These are phyloP conservation scores for Notechis scutatus DNA, from an alignment of 2,113 vertebrate species.

Conservation along the genomic window DNA sequence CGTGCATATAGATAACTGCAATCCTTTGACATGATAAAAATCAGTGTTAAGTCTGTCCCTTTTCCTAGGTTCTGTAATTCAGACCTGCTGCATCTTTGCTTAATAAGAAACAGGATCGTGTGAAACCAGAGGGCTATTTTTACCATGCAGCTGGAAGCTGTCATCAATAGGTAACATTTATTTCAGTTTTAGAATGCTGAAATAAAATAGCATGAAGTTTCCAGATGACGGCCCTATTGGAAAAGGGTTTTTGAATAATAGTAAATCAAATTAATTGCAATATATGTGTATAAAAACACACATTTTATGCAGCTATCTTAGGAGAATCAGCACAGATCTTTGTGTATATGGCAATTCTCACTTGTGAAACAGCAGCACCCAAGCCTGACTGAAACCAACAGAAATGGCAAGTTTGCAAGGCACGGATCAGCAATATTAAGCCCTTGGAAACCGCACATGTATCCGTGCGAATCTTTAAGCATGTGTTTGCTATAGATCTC, in stretches of 20 bases:
- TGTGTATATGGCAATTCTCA: not conserved
- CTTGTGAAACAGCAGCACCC: not conserved
- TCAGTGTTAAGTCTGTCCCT: slow-evolving; percentile 22
- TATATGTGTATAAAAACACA: slow-evolving; percentile 32
- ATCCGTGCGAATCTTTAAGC: not conserved
- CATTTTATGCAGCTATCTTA: not conserved
- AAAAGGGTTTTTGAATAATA: slow-evolving; percentile 63
- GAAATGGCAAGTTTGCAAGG: not conserved
- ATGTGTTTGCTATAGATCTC: not conserved
- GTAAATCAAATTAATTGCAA: slow-evolving; percentile 63
- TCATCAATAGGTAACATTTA: slow-evolving; percentile 67
- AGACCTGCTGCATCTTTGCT: slow-evolving; percentile 56
- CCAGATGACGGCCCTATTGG: slow-evolving; percentile 54
- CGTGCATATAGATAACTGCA: not conserved
- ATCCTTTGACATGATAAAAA: slow-evolving; percentile 22
- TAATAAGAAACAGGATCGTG: slow-evolving; percentile 66
- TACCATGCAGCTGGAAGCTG: slow-evolving; percentile 68
- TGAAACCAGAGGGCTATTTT: slow-evolving; percentile 68
- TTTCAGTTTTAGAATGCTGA: slow-evolving; percentile 64
- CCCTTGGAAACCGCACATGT: not conserved
- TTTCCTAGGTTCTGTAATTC: slow-evolving; percentile 36
- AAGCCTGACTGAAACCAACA: not conserved
- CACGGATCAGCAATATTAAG: not conserved
- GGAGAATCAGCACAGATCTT: not conserved
- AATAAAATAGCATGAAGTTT: slow-evolving; percentile 68